Evolutionary conservation across 2,888 invertebrate genomes (phyloP), one percentile per base, ranked within the genome.

Genomic region (Chaetogeoica ovagalla): DNA sequence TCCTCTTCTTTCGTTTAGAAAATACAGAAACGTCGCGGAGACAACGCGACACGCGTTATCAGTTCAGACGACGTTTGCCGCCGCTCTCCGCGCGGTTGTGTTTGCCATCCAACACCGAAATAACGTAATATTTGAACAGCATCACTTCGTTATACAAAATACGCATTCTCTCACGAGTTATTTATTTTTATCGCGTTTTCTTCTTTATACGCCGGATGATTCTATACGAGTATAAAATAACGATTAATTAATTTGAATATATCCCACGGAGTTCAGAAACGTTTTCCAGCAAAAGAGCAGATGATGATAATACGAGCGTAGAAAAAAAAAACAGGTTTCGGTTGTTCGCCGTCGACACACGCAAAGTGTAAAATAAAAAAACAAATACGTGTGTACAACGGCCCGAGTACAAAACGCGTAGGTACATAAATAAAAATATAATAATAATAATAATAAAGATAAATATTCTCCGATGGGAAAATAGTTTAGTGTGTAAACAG

Each of bases 381-480:
- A 66, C 75, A 75, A 75, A 75, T 75, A 75, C 43, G 2, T 4
- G 30, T 30, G 30, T 30, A 30, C 30, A 30, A 4, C 30, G 37
- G 13, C 13, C 3, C 30, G 52, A 52, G 63, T 43, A 23, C n/a
- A 4, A 30, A 57, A 30, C 43, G 43, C 43, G 0, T 9, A 71
- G 7, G 59, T 23, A 59, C n/a, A 60, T 30, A 19, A 69, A 30
- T 37, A 48, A 30, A 55, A 21, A 48, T 43, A 66, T 15, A 70
- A 62, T 23, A 66, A 30, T 48, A 72, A 73, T 30, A 52, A 63
- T 48, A 62, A 73, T 11, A 59, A 43, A 79, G 71, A 79, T 57
- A 79, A 65, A 63, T 79, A 79, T 55, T 70, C 30, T 30, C 63
- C 57, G 79, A 79, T 79, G 79, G 79, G 79, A 79, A 79, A 79